Base-by-base conservation (phyloP, 2,113 vertebrate species). In the Falco punctatus region DNA sequence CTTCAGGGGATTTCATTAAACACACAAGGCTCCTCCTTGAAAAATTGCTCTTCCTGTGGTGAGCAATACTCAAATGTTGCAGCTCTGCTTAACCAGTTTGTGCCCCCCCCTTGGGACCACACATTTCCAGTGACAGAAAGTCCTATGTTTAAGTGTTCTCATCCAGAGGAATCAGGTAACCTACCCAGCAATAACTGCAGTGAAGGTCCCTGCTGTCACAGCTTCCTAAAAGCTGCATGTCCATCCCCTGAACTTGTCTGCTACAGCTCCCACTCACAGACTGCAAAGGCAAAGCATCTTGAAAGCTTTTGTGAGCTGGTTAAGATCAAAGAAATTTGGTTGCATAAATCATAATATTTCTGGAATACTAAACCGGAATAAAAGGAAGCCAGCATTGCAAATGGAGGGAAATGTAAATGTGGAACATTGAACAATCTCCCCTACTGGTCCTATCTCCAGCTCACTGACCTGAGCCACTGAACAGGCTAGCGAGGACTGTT, bases 251-350 rank as follows among this genome's bases (percentile, higher is more conserved):
- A 52, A 61, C 57, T 52, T 24, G 3, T 10, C 92, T 88, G 54
- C 90, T 80, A 64, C 16, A 7, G 9, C 86, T 94, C 80, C 80
- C 80, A 40, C 88, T 72, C 86, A 20, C 11, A 65, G 72, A 15
- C 73, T 81, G 91, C 66, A 26, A 81, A 88, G 58, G 64, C 40
- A 54, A 64, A 95, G 61, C 38, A 16, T 90, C 86, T 38, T 78
- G 55, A 80, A 92, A 94, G 73, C 88, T 94, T 93, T 92, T 92
- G 91, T 71, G 72, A 85, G 84, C 66, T 88, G 92, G 48, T 71
- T 52, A 16, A 91, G 94, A 94, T 94, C 86, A 94, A 92, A 97
- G 83, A 42, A 77, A 84, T 40, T 49, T 65, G 21, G 27, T 72
- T 93, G 94, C 91, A 86, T 87, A 86, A 92, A 90, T 79, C 28